These are phyloP conservation scores for Sebastes reedi DNA, from an alignment of 2,797 vertebrate species.

Conservation along the genomic window DNA sequence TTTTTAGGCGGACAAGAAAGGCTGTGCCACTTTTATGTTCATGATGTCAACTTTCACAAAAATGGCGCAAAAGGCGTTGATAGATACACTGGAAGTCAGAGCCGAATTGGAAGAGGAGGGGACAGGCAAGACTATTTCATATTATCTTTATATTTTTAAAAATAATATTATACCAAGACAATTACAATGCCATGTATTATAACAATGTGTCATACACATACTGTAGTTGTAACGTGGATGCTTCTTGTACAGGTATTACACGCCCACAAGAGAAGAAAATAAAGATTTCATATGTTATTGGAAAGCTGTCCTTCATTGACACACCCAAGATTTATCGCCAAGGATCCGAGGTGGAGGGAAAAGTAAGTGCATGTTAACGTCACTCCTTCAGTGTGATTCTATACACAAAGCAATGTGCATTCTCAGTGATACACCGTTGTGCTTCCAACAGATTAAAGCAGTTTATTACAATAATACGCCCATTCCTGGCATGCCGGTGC, in stretches of 20 bases:
- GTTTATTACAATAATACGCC: no score
- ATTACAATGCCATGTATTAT: neutral
- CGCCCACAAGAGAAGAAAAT: neutral
- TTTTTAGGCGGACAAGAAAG: slow-evolving; percentile 44
- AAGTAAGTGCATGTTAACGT: no score
- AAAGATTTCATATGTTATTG: slow-evolving; percentile 29
- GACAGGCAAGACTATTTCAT: slow-evolving; percentile 54
- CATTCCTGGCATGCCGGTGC: no score
- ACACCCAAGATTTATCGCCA: no score
- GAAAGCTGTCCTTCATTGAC: slow-evolving; percentile 58
- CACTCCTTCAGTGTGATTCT: no score
- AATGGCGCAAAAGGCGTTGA: neutral
- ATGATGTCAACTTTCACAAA: slow-evolving; percentile 42
- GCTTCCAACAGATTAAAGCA: no score
- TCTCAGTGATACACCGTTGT: no score
- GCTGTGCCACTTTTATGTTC: slow-evolving; percentile 55
- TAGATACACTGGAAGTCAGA: neutral
- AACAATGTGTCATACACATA: no score
- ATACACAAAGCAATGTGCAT: no score
- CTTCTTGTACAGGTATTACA: slow-evolving; percentile 40
- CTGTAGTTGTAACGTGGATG: neutral
- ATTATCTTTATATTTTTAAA: neutral
- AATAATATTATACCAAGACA: neutral
- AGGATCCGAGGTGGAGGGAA: no score
- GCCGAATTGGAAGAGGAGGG: slow-evolving; percentile 64